Conservation (phyloP, 2,113 vertebrate species). For the Lates calcarifer region DNA sequence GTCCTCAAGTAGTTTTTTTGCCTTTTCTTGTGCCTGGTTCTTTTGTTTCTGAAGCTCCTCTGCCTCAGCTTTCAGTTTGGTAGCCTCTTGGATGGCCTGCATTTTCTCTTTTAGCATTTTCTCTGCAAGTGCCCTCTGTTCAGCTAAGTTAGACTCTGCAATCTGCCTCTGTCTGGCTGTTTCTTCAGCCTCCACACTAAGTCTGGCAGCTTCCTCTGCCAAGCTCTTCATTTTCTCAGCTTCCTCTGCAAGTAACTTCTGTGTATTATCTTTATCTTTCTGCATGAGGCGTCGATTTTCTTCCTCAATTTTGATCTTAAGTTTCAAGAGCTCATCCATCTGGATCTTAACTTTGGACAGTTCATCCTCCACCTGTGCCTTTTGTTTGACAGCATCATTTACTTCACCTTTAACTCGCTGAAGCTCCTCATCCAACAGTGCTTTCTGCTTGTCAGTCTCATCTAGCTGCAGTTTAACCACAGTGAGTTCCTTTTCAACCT, state of each 20-base stretch:
- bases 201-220: constrained; percentile 91
- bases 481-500: constrained; percentile 93
- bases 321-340: constrained; percentile 93
- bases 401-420: constrained; percentile 94
- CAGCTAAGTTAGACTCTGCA: constrained; percentile 89
- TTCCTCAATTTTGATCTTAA: constrained; percentile 91
- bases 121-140: constrained; percentile 92
- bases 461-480: constrained; percentile 91
- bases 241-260: constrained; percentile 92
- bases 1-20: constrained; percentile 92
- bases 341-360: constrained; percentile 91
- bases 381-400: constrained; percentile 89
- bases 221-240: constrained; percentile 95
- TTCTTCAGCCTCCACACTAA: constrained; percentile 92
- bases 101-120: constrained; percentile 98
- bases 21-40: constrained; percentile 92
- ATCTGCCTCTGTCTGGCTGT: constrained; percentile 89
- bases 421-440: constrained; percentile 92
- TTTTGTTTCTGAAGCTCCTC: constrained; percentile 94
- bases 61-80: constrained; percentile 90
- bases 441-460: constrained; percentile 93
- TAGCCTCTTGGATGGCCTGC: constrained; percentile 95
- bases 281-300: constrained; percentile 90
- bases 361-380: constrained; percentile 92
- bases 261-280: constrained; percentile 92